Percentiles rank a stretch among this genome's conserved stretches.
Evolutionary conservation across 2,113 vertebrate genomes (phyloP).

Genomic region (Sphaerodactylus townsendi): DNA sequence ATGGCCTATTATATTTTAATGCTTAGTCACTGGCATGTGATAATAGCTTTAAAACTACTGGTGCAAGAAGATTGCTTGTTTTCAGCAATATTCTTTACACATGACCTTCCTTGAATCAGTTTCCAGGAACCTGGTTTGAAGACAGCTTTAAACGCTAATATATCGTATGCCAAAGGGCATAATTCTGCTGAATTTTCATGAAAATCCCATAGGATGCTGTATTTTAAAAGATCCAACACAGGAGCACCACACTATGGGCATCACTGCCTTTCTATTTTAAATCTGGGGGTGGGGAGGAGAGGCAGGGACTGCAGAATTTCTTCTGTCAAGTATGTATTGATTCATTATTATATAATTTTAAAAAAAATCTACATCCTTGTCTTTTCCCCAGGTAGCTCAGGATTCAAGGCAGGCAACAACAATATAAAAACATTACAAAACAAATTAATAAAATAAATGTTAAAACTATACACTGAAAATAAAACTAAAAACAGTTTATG

Average conservation of each 20-base stretch:
- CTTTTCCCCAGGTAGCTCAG: too few relatives aligned
- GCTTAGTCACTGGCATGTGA: not conserved
- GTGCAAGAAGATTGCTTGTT: not conserved
- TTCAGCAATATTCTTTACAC: not conserved
- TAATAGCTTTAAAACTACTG: not conserved
- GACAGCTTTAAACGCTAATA: not conserved
- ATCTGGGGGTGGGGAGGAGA: not conserved
- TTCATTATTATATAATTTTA: not conserved
- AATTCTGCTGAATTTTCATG: slow-evolving; percentile 6
- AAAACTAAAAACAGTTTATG: too few relatives aligned
- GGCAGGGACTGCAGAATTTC: not conserved
- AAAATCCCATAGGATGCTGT: not conserved
- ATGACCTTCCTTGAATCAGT: not conserved
- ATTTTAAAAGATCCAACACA: not conserved
- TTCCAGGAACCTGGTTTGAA: slow-evolving; percentile 6
- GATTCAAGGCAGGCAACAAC: too few relatives aligned
- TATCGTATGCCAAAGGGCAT: rapidly evolving
- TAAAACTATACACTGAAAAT: too few relatives aligned
- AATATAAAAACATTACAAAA: too few relatives aligned
- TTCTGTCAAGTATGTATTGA: not conserved
- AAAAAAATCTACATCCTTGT: too few relatives aligned
- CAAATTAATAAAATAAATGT: too few relatives aligned
- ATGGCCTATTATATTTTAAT: not conserved
- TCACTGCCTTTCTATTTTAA: not conserved
- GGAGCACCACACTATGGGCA: not conserved